phyloP scores from a whole-genome alignment of 2,888 invertebrate genomes.

The Petrolisthes manimaculis region DNA sequence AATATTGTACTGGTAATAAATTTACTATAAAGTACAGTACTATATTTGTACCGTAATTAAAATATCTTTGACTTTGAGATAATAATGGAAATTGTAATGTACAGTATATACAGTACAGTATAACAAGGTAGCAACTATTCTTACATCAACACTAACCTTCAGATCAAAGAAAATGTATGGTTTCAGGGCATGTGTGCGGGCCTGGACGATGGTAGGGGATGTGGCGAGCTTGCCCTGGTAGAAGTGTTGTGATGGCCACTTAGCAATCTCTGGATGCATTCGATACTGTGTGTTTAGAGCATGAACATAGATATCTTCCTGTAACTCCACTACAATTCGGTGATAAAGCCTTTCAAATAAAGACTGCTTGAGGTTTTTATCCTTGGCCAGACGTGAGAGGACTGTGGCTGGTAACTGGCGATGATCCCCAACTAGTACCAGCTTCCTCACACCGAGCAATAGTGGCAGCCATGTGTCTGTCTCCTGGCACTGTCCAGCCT shows the following conservation, averaged over 20 bases:
- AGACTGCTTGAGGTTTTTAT: conserved; percentile 80
- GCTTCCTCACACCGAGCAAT: conserved; percentile 79
- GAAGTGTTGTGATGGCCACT: conserved; percentile 83
- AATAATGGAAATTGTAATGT: not conserved
- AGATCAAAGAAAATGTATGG: conserved; percentile 78
- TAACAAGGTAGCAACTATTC: not conserved
- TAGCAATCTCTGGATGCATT: conserved; percentile 85
- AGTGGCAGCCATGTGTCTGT: conserved; percentile 85
- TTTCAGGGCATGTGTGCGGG: conserved; percentile 70
- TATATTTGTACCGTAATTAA: not conserved
- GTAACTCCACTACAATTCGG: conserved; percentile 71
- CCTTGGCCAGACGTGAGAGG: conserved; percentile 80
- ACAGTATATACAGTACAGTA: too few species aligned
- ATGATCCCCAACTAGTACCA: conserved; percentile 89
- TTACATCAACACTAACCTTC: conserved; percentile 61
- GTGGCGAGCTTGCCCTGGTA: conserved; percentile 75
- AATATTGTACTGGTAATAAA: too few species aligned
- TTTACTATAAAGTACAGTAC: not conserved
- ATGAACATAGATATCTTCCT: conserved; percentile 42
- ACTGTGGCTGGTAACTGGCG: conserved; percentile 87
- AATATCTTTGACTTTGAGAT: not conserved
- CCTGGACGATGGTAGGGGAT: conserved; percentile 63
- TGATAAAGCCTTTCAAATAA: conserved; percentile 80
- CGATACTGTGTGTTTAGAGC: conserved; percentile 78
- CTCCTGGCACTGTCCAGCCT: conserved; percentile 89